Evolutionary conservation across 2,888 invertebrate genomes (phyloP), one percentile per base, ranked within the genome.

Genomic region (Dasysyrphus albostriatus): DNA sequence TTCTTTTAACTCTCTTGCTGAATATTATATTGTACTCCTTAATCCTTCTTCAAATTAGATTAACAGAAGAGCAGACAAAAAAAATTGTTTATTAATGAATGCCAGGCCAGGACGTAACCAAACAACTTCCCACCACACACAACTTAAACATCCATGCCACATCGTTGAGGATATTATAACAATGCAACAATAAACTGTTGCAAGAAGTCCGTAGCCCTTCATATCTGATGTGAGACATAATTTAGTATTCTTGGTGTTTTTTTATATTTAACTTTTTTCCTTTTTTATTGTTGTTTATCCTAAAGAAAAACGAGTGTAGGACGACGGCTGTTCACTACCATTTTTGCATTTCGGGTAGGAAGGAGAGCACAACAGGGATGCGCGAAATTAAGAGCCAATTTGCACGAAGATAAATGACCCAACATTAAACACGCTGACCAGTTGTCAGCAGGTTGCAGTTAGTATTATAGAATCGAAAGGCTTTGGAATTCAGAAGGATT

Each of bases 381-480:
- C 78, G 78, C 87, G 65, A 87, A 87, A 87, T 87, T 87, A 87
- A 87, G 83, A 87, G 87, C 87, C 87, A 87, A 87, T 87, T 87
- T 87, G 83, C 83, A 79, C 83, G 87, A 87, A 87, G 87, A 87
- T 83, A 87, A 83, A 87, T 87, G 87, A 78, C 87, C 78, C 59
- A 59, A 87, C 87, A 83, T 87, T 87, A 87, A 83, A 83, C 78
- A 87, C 75, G 83, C 87, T 83, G 79, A 72, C 74, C 87, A 87
- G 87, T 87, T 87, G 87, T 87, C 87, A 87, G 87, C 87, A 87
- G 87, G 87, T 87, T 87, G 82, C 78, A 75, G 56, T 19, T 34
- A 65, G 19, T 49, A 10, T 10, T 44, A 6, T 49, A 49, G 49
- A 56, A 47, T 44, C 16, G 32, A 44, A 47, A 47, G 32, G 7